Conservation (phyloP, 1,140 invertebrate genomes). For the Drusus annulatus region DNA sequence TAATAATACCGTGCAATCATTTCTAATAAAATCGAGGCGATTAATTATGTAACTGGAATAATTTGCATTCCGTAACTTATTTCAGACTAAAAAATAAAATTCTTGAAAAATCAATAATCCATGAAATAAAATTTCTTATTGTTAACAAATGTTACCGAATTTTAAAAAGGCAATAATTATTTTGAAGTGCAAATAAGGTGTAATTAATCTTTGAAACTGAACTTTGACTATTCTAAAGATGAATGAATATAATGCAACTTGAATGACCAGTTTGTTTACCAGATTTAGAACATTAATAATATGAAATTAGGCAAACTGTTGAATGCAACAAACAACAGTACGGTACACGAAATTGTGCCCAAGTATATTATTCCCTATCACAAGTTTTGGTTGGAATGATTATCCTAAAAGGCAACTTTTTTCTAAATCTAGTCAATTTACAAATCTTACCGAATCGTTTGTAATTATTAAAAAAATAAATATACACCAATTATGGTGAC, state of each 20-base stretch:
- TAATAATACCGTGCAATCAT: background rate
- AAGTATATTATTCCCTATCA: slow-evolving; percentile 39
- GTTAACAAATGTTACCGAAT: background rate
- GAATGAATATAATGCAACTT: background rate
- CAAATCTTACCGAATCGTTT: slow-evolving; percentile 31
- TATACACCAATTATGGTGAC: slow-evolving; percentile 21
- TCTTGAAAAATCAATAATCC: background rate
- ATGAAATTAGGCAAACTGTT: slow-evolving; percentile 8
- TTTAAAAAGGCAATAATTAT: background rate
- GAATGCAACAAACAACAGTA: background rate
- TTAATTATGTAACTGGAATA: background rate
- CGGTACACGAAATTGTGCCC: too few species aligned
- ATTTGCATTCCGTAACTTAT: background rate
- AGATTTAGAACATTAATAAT: background rate
- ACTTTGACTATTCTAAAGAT: background rate
- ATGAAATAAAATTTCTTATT: background rate
- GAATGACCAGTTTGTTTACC: background rate
- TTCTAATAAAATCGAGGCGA: background rate
- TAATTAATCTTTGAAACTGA: background rate
- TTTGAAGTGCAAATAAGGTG: background rate
- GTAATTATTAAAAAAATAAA: slow-evolving; percentile 44
- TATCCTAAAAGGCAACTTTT: slow-evolving; percentile 52
- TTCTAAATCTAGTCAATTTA: slow-evolving; percentile 48
- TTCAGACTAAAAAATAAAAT: background rate
- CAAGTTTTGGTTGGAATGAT: slow-evolving; percentile 47